Evolutionary conservation across 2,888 invertebrate genomes (phyloP).

Genomic region (Thereva unica): DNA sequence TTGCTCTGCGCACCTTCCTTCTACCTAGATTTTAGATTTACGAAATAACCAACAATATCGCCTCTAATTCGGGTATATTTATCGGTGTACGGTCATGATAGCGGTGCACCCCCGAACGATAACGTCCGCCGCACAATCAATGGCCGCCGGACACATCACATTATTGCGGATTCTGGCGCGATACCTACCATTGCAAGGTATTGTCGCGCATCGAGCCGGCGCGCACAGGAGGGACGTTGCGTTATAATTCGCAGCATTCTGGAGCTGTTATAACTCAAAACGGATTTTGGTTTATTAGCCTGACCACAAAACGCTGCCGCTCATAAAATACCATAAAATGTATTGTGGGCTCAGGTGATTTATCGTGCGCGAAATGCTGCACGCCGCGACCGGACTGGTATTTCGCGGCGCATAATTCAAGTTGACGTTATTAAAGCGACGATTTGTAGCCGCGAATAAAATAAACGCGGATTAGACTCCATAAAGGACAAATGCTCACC

Average conservation of each 20-base stretch:
- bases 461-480: conserved; percentile 59
- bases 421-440: conserved; percentile 59
- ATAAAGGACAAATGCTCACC: conserved; percentile 58
- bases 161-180: no score
- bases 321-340: conserved; percentile 45
- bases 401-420: conserved; percentile 52
- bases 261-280: conserved; percentile 54
- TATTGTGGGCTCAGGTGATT: conserved; percentile 49
- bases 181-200: no score
- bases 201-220: no score
- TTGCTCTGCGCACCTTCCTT: no score
- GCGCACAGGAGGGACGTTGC: conserved; percentile 31
- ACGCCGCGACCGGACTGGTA: conserved; percentile 46
- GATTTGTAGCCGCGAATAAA: conserved; percentile 58
- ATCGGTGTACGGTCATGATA: no score
- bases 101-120: no score
- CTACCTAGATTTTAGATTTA: no score
- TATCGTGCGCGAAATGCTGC: conserved; percentile 58
- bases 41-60: no score
- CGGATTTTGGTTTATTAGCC: conserved; percentile 58
- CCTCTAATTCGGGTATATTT: no score
- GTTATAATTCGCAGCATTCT: conserved; percentile 34
- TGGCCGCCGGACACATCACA: no score
- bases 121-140: no score
- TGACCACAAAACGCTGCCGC: conserved; percentile 41